Percentiles rank a stretch among this genome's conserved stretches.
phyloP scores from a whole-genome alignment of 1,140 invertebrate species.

The Antheraea pernyi region DNA sequence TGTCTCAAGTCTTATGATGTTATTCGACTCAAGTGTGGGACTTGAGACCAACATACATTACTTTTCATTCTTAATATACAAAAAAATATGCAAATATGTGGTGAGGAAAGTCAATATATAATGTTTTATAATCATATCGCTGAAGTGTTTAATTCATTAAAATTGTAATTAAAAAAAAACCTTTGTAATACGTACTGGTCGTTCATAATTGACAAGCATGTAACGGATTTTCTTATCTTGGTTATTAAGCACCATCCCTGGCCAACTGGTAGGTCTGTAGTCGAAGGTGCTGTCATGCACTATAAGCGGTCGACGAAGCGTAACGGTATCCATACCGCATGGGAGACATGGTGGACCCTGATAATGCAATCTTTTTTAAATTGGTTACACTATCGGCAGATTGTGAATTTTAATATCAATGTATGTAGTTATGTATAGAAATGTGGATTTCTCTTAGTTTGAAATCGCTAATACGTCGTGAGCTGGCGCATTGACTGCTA shows the following conservation, averaged over 20 bases:
- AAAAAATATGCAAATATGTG: no score
- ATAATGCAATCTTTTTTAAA: not conserved
- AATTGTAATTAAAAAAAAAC: not conserved
- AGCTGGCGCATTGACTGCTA: no score
- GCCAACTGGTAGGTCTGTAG: slow-evolving; percentile 65
- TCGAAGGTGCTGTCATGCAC: slow-evolving; percentile 70
- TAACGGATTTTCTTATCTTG: slow-evolving; percentile 69
- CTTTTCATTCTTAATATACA: no score
- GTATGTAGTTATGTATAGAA: no score
- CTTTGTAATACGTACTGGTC: slow-evolving; percentile 40
- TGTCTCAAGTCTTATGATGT: no score
- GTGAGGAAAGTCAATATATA: no score
- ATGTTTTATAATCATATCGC: no score
- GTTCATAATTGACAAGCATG: slow-evolving; percentile 61
- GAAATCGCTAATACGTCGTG: no score
- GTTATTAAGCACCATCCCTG: slow-evolving; percentile 62
- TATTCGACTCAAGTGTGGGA: no score
- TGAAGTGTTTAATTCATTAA: not conserved
- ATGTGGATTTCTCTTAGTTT: no score
- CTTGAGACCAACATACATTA: no score
- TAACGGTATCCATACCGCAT: slow-evolving; percentile 60
- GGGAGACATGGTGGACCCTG: slow-evolving; percentile 56
- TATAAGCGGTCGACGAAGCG: slow-evolving; percentile 59
- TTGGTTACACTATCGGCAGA: not conserved
- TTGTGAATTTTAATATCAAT: no score